A percentile compares a stretch with the other conserved stretches of the same genome.
phyloP scores from a whole-genome alignment of 30 jellyfish, hydroid and myxozoan species.

The Hydra vulgaris region DNA sequence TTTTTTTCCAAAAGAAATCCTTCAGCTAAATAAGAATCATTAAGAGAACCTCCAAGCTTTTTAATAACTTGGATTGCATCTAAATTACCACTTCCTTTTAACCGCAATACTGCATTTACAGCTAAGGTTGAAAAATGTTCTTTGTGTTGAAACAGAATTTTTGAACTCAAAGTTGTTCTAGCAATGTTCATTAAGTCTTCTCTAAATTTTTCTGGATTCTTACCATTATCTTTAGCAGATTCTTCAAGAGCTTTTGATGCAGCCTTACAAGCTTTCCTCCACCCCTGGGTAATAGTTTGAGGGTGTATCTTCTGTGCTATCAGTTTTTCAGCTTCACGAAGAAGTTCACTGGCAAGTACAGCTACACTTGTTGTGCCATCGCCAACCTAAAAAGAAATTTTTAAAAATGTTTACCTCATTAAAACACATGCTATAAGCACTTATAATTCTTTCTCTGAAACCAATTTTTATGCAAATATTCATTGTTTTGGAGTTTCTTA shows the following conservation, averaged over 20 bases:
- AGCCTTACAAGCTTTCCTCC: constrained; percentile 77
- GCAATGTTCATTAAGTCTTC: constrained; percentile 90
- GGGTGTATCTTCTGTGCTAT: constrained; percentile 83
- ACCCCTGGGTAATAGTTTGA: constrained; percentile 77
- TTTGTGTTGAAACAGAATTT: constrained; percentile 61
- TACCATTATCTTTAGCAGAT: constrained; percentile 59
- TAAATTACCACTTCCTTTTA: constrained; percentile 78
- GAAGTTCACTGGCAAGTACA: constrained; percentile 85
- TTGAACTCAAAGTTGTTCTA: constrained; percentile 78
- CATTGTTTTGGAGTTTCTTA: no score
- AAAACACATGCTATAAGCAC: no score
- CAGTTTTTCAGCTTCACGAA: constrained; percentile 82
- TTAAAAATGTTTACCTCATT: neutral
- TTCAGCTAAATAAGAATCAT: constrained; percentile 83
- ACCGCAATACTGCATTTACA: constrained; percentile 73
- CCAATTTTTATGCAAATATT: no score
- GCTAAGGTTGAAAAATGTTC: constrained; percentile 85
- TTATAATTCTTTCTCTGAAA: no score
- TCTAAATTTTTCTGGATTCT: constrained; percentile 44
- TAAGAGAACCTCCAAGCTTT: constrained; percentile 79
- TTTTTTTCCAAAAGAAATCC: constrained; percentile 83
- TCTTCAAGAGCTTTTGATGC: constrained; percentile 66
- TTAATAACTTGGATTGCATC: constrained; percentile 79
- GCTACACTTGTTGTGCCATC: constrained; percentile 99
- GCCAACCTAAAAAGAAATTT: constrained; percentile 49